Evolutionary conservation across 2,888 invertebrate genomes (phyloP).

Genomic region (Acleris holmiana): DNA sequence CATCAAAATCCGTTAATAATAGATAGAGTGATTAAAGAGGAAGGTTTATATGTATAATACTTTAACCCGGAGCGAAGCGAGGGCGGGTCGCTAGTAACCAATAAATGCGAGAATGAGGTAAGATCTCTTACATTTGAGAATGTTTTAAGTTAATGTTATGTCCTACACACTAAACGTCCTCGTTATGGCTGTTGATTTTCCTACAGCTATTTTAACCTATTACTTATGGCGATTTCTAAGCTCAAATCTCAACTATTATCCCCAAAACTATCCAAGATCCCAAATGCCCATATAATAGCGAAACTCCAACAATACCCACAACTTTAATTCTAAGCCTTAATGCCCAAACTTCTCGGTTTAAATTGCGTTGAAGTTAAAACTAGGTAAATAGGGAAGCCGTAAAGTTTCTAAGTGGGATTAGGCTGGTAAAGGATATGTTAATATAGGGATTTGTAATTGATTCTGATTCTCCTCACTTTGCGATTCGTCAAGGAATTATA

Average conservation of each 20-base stretch:
- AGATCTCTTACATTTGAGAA: too few species aligned
- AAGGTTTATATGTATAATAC: too few species aligned
- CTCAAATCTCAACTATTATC: constrained; percentile 3
- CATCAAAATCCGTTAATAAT: too few species aligned
- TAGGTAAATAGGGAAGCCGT: constrained; percentile 12
- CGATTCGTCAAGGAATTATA: not conserved
- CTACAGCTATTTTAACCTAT: too few species aligned
- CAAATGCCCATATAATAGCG: constrained; percentile 1
- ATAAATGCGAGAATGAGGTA: too few species aligned
- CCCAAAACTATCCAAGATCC: constrained; percentile 10
- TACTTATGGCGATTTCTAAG: not conserved
- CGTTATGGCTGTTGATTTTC: too few species aligned
- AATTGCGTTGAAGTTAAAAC: constrained; percentile 6
- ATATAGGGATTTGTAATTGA: not conserved
- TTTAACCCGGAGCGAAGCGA: too few species aligned
- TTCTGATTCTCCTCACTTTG: not conserved
- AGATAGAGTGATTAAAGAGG: too few species aligned
- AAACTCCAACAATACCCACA: constrained; percentile 15
- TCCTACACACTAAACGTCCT: too few species aligned
- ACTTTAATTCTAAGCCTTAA: constrained; percentile 15
- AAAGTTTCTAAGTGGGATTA: constrained; percentile 4
- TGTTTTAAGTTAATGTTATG: too few species aligned
- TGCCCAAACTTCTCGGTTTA: constrained; percentile 4
- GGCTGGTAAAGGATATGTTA: constrained; percentile 2
- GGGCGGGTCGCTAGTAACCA: too few species aligned